Percentiles rank a stretch among this genome's conserved stretches.
These are phyloP conservation scores for Odontamblyopus rebecca DNA, from an alignment of 2,797 vertebrate species.

Conservation along the genomic window DNA sequence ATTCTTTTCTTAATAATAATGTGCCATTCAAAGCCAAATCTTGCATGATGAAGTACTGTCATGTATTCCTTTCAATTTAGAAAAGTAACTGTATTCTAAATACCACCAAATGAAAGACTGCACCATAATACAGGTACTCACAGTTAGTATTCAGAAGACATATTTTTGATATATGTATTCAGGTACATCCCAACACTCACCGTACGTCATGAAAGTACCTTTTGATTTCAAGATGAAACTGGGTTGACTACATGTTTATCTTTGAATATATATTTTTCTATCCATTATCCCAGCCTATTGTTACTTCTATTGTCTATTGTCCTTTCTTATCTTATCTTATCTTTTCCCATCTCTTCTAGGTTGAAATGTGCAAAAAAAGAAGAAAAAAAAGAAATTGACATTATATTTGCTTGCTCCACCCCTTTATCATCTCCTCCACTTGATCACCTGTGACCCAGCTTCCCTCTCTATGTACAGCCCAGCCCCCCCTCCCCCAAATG, in stretches of 20 bases:
- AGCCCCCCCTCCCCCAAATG: background rate
- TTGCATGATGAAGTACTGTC: too few species aligned
- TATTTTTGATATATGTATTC: too few species aligned
- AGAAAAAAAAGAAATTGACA: slow-evolving; percentile 22
- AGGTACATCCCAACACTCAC: too few species aligned
- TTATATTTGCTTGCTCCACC: slow-evolving; percentile 11
- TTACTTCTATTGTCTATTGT: slow-evolving; percentile 1
- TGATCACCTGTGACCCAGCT: slow-evolving; percentile 64
- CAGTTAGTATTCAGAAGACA: too few species aligned
- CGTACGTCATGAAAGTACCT: background rate
- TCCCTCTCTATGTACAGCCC: slow-evolving; percentile 46
- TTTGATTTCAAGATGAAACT: background rate
- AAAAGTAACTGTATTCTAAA: too few species aligned
- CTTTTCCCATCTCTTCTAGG: background rate
- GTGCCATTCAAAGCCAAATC: too few species aligned
- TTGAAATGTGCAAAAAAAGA: slow-evolving; percentile 8
- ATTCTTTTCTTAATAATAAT: too few species aligned
- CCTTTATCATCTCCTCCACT: slow-evolving; percentile 14
- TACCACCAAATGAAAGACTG: too few species aligned
- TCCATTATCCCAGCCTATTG: background rate
- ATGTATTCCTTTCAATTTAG: too few species aligned
- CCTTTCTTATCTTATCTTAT: background rate
- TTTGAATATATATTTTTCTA: background rate
- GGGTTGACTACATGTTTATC: background rate
- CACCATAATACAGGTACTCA: too few species aligned